A percentile compares a stretch with the other conserved stretches of the same genome.
phyloP scores from a whole-genome alignment of 1,140 invertebrate species.

The Scaptomyza pallida region DNA sequence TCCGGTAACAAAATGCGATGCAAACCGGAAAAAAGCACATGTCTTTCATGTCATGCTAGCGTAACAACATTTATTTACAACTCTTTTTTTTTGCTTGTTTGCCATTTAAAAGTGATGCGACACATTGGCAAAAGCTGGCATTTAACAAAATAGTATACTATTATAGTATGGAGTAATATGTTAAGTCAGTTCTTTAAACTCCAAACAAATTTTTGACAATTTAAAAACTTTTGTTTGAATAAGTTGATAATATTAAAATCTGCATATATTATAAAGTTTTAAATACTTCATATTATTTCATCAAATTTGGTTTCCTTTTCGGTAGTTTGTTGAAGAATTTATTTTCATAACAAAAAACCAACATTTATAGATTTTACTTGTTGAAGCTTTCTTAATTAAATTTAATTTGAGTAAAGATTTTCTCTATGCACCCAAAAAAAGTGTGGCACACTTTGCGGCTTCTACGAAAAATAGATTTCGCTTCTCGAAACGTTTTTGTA shows the following conservation, averaged over 20 bases:
- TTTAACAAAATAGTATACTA: too few relatives aligned
- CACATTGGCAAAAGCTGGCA: not conserved
- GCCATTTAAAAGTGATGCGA: not conserved
- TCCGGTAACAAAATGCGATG: constrained; percentile 11
- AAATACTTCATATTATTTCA: too few relatives aligned
- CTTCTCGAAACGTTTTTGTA: not conserved
- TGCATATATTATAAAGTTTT: too few relatives aligned
- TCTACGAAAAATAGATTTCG: not conserved
- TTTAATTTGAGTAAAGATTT: too few relatives aligned
- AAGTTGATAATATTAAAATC: too few relatives aligned
- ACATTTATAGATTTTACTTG: too few relatives aligned
- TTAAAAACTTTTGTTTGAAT: too few relatives aligned
- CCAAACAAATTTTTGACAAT: not conserved
- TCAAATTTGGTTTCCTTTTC: too few relatives aligned
- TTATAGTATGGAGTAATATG: not conserved
- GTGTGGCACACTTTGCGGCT: not conserved
- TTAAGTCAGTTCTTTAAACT: not conserved
- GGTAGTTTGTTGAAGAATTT: too few relatives aligned
- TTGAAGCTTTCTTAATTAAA: too few relatives aligned
- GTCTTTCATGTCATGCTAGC: not conserved
- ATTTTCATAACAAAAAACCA: too few relatives aligned
- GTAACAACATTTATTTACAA: constrained; percentile 1
- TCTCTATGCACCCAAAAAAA: not conserved
- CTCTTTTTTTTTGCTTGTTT: not conserved
- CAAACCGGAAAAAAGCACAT: constrained; percentile 8